These are phyloP conservation scores for Xiphorhynchus erythropygius DNA, from an alignment of 2,797 vertebrate species.

Conservation along the genomic window DNA sequence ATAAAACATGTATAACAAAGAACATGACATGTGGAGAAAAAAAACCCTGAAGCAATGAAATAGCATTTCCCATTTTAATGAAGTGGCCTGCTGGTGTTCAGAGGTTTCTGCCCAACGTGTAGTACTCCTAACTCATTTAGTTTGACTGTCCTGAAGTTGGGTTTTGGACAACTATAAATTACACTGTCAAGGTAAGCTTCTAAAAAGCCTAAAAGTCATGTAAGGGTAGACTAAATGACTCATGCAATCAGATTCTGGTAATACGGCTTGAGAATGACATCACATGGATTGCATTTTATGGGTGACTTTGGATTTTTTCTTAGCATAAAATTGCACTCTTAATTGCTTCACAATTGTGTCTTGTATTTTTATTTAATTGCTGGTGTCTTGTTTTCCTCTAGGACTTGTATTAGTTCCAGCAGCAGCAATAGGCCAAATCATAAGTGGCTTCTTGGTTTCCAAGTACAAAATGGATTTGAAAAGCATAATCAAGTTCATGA, in stretches of 20 bases:
- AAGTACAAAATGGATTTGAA: constrained; percentile 78
- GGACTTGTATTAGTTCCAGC: constrained; percentile 80
- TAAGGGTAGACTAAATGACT: background rate
- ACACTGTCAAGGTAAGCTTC: background rate
- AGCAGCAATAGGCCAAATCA: constrained; percentile 82
- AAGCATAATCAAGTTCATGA: constrained; percentile 74
- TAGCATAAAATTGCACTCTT: background rate
- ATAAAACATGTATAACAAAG: background rate
- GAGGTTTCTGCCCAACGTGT: background rate
- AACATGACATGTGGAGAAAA: background rate
- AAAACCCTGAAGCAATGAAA: background rate
- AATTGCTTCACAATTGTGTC: background rate
- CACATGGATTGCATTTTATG: background rate
- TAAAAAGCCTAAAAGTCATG: background rate
- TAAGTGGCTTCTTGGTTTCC: constrained; percentile 80
- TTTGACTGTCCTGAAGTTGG: background rate
- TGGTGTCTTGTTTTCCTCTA: constrained; percentile 63
- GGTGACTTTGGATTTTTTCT: background rate
- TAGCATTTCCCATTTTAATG: background rate
- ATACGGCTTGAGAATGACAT: background rate
- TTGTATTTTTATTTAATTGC: constrained; percentile 36
- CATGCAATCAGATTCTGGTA: background rate
- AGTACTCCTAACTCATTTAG: background rate
- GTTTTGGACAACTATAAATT: background rate
- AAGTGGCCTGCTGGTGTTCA: background rate